Base-by-base conservation (phyloP, 2,113 vertebrate species). In the Chloroceryle aenea region DNA sequence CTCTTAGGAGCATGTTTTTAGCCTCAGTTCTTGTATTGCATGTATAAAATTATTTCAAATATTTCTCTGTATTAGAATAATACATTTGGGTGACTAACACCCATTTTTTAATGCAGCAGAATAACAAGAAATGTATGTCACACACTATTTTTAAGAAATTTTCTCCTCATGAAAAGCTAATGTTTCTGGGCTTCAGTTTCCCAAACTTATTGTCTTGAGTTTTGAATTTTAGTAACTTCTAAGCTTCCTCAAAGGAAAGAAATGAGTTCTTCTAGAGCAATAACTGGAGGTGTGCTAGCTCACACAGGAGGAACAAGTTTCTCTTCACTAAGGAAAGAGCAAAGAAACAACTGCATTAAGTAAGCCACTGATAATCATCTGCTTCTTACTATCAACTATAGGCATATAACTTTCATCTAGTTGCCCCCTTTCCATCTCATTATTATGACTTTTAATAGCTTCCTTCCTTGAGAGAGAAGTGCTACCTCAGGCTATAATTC, bases 331-430 rank as follows among this genome's bases (percentile, higher is more conserved):
- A 56, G 42, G 26, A 72, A 20, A 18, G 8, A 25, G 8, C 23
- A 36, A 66, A 26, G n/a, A 21, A 61, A 43, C 25, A 25, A 5
- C 5, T 1, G 2, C 4, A 0, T 22, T 22, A 18, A 34, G 4
- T 38, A 53, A 71, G 40, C 11, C 15, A 2, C 21, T 82, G 56
- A 16, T 73, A 27, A 11, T 36, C 30, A 21, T 66, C n/a, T 77
- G 23, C 14, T 7, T 77, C 64, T 53, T 21, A 7, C 5, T 48
- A 27, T 71, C 11, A 38, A 21, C 42, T 13, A 71, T 52, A 80
- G 58, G 16, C 43, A 50, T 0, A 0, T 66, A 38, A 14, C 20
- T 77, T 73, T 84, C 45, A 48, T n/a, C 45, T 30, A 42, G 12
- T 66, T 53, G 32, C 25, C 16, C 16, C 7, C 19, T 68, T 86